Evolutionary conservation across 35 echinoderm and acorn worm genomes (phyloP), one percentile per base, ranked within the genome.

Genomic region (Chiridota heheva): DNA sequence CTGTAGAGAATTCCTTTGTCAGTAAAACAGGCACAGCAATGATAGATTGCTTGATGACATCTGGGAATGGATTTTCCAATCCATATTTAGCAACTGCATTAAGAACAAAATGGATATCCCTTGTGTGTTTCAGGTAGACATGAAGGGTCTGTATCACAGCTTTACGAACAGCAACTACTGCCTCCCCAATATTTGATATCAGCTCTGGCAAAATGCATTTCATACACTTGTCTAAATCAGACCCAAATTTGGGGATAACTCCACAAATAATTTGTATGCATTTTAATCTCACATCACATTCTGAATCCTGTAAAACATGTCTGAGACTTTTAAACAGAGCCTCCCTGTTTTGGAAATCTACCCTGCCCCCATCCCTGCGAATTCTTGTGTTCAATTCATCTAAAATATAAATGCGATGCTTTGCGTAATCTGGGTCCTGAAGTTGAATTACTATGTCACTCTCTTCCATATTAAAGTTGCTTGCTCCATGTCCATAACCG

Each of bases 141-240:
- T 92, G 95, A 40, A 98, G 48, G 2, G 95, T 98, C 45, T 98
- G 95, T 69, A 92, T 88, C 37, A 87, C 85, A 35, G 89, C 66
- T 69, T 98, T 98, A 27, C 95, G 76, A 16, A 91, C 32, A 4
- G 78, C 65, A 34, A 82, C 88, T 66, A 81, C 88, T 30, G 28
- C 65, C 64, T 98, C 89, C 32, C 95, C 89, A 44, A 98, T 64
- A 75, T 84, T 98, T 48, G 63, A 45, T 8, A 92, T 84, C 1
- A 92, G 47, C 39, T 91, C 57, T 45, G 85, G 89, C 30, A 91
- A 61, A 43, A 98, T 71, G 37, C 81, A 63, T 20, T 66, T 44
- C 89, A 98, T 91, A 70, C 95, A 91, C 32, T 82, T 69, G 74
- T 98, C 95, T 35, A 98, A 84, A 20, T 98, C 93, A 35, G 60